Evolutionary conservation across 1,140 invertebrate species (phyloP).

Genomic region (Agrypnia vestita): DNA sequence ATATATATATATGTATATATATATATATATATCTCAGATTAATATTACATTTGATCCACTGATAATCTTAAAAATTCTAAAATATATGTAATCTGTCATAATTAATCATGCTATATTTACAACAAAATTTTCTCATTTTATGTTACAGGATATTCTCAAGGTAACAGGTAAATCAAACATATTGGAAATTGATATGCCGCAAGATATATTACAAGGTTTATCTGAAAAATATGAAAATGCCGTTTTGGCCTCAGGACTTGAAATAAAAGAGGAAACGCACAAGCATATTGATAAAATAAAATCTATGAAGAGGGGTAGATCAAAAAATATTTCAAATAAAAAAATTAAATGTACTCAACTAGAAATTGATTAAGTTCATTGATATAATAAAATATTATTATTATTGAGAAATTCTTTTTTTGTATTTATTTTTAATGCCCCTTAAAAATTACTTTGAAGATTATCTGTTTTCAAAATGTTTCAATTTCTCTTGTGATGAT

Average conservation of each 20-base stretch:
- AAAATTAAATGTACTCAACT: constrained; percentile 16
- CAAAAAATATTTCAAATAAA: constrained; percentile 27
- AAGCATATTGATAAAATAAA: constrained; percentile 69
- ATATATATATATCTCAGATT: not conserved
- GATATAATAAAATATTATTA: not conserved
- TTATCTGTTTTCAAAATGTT: no score
- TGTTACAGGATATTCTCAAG: constrained; percentile 69
- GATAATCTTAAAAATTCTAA: not conserved
- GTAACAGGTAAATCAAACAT: constrained; percentile 66
- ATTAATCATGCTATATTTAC: not conserved
- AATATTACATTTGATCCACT: not conserved
- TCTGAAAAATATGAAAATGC: constrained; percentile 69
- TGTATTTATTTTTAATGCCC: not conserved
- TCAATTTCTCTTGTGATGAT: no score
- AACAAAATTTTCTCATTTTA: constrained; percentile 29
- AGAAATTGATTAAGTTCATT: not conserved
- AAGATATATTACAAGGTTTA: constrained; percentile 67
- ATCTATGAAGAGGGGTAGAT: constrained; percentile 67
- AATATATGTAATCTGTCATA: not conserved
- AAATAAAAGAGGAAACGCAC: constrained; percentile 66
- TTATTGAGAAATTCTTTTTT: not conserved
- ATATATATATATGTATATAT: no score
- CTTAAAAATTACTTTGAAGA: no score
- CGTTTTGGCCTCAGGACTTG: constrained; percentile 69
- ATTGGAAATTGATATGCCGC: constrained; percentile 66